Conservation (phyloP, 2,113 vertebrate genomes). For the Halichoeres trimaculatus region DNA sequence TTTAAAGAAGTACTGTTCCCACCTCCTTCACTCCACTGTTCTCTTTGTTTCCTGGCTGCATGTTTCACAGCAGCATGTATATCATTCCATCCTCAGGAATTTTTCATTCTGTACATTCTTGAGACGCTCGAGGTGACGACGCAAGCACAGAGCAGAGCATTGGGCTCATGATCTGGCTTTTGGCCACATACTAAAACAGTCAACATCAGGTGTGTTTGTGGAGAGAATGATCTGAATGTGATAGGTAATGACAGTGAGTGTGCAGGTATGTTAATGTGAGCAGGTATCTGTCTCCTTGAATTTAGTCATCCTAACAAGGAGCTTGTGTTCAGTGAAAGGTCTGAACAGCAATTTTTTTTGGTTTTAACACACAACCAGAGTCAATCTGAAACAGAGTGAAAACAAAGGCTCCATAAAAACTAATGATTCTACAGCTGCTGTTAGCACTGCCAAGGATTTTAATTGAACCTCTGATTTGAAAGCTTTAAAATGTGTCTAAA, state of each 20-base stretch:
- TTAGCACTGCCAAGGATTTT: background rate
- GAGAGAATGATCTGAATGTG: conserved; percentile 27
- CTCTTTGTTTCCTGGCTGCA: conserved; percentile 19
- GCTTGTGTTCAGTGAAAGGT: background rate
- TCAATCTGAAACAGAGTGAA: background rate
- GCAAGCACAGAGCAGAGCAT: background rate
- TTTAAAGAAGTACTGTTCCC: conserved; percentile 6
- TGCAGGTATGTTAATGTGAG: background rate
- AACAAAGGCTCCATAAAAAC: background rate
- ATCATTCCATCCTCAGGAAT: conserved; percentile 22
- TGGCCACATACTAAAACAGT: conserved; percentile 1
- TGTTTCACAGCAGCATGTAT: background rate
- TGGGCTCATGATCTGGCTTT: conserved; percentile 28
- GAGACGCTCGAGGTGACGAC: conserved; percentile 22
- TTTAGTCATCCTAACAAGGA: background rate
- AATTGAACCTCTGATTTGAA: no score
- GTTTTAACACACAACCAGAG: background rate
- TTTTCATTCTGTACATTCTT: conserved; percentile 58
- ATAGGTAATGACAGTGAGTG: background rate
- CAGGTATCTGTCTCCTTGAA: background rate
- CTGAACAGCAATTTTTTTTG: background rate
- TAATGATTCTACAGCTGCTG: background rate
- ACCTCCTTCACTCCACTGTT: background rate
- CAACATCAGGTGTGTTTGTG: background rate
- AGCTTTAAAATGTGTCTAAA: no score